A percentile compares a stretch with the other conserved stretches of the same genome.
phyloP scores from a whole-genome alignment of 1,140 invertebrate genomes.

The Chrysoperla carnea region DNA sequence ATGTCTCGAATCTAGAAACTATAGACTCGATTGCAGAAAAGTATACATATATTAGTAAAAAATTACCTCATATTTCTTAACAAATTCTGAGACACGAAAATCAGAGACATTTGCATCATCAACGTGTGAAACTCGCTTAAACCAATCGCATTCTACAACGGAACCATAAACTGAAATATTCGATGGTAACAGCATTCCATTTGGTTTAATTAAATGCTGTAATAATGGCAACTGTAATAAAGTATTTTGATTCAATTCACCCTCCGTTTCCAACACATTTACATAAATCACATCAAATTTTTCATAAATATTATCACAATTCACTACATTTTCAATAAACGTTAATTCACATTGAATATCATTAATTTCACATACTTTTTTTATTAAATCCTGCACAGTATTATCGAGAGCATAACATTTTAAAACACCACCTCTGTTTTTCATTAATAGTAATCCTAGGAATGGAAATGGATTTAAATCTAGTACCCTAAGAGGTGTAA shows the following conservation, averaged over 20 bases:
- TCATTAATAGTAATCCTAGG: conserved; percentile 17
- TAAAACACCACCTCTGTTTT: conserved; percentile 12
- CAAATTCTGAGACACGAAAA: conserved; percentile 25
- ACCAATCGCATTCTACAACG: conserved; percentile 16
- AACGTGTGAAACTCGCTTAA: conserved; percentile 15
- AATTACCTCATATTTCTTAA: conserved; percentile 28
- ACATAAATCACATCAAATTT: conserved; percentile 18
- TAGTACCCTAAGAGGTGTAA: conserved; percentile 13
- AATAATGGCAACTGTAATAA: conserved; percentile 9
- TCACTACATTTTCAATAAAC: conserved; percentile 14
- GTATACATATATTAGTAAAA: conserved; percentile 3
- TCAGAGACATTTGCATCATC: conserved; percentile 11
- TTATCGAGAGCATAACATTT: conserved; percentile 14
- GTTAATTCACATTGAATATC: conserved; percentile 9
- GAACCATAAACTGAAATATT: conserved; percentile 17
- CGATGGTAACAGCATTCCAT: conserved; percentile 23
- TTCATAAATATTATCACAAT: conserved; percentile 19
- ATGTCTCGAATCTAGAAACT: too few species aligned
- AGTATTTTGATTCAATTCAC: conserved; percentile 5
- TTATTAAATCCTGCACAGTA: conserved; percentile 10
- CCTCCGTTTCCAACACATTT: conserved; percentile 5
- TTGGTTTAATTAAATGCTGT: conserved; percentile 13
- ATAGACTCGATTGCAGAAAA: too few species aligned
- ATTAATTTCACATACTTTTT: conserved; percentile 12
- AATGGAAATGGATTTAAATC: conserved; percentile 23